phyloP scores from a whole-genome alignment of 2,888 invertebrate genomes.

The Athrips mouffetella region DNA sequence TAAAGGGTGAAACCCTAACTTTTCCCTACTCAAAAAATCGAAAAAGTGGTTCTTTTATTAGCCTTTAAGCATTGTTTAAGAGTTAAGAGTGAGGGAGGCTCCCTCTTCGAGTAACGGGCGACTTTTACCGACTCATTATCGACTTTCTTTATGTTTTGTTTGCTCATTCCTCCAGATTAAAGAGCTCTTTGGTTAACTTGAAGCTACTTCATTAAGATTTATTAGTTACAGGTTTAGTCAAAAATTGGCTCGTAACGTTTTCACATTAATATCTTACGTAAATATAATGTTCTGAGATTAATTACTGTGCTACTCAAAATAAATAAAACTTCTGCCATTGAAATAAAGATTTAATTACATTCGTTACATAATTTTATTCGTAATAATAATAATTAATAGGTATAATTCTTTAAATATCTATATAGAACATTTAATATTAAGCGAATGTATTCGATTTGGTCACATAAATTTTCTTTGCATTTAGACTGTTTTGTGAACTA shows the following conservation, averaged over 20 bases:
- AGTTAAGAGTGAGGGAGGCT: constrained; percentile 57
- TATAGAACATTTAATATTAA: constrained; percentile 76
- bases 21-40: constrained; percentile 45
- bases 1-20: constrained; percentile 32
- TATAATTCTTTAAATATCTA: constrained; percentile 75
- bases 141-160: constrained; percentile 61
- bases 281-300: constrained; percentile 1
- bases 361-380: constrained; percentile 76
- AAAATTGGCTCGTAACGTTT: no score
- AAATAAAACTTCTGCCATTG: constrained; percentile 57
- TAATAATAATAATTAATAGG: constrained; percentile 72
- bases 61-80: constrained; percentile 71
- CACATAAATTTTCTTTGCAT: constrained; percentile 43
- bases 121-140: constrained; percentile 68
- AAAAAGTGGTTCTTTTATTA: constrained; percentile 70
- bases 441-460: constrained; percentile 78
- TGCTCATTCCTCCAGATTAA: constrained; percentile 38
- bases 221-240: not conserved
- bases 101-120: constrained; percentile 46
- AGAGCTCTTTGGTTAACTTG: constrained; percentile 39
- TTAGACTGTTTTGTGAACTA: not conserved
- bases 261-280: no score
- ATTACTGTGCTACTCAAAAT: not conserved
- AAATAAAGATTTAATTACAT: constrained; percentile 79
- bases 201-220: not conserved